Conservation (phyloP, 1,140 invertebrate genomes). For the Drosophila fuyamai region DNA sequence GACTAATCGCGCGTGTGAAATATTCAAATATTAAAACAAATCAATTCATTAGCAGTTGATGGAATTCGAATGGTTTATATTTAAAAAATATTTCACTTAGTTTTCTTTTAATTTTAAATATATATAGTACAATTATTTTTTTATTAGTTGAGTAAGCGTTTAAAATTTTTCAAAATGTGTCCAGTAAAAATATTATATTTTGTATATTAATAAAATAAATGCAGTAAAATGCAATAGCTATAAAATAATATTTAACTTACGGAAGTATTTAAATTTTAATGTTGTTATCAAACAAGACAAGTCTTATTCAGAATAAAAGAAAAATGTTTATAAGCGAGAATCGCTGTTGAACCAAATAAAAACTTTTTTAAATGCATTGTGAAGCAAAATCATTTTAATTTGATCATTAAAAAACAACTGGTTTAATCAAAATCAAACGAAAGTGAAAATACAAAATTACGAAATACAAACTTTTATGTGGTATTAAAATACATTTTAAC, state of each 20-base stretch:
- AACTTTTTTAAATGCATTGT: neutral
- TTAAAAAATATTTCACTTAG: neutral
- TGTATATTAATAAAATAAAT: neutral
- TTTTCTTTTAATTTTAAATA: no score
- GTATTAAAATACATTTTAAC: conserved; percentile 28
- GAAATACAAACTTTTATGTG: conserved; percentile 14
- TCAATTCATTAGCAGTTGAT: no score
- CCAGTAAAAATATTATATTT: no score
- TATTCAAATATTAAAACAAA: neutral
- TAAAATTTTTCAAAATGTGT: no score
- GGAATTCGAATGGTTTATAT: neutral
- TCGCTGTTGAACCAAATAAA: no score
- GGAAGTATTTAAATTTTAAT: neutral
- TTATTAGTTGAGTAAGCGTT: no score
- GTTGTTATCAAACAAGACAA: neutral
- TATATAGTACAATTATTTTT: no score
- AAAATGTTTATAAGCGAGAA: neutral
- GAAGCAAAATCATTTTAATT: conserved; percentile 1
- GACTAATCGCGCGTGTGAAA: conserved; percentile 11
- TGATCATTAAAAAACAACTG: conserved; percentile 12
- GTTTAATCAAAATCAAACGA: conserved; percentile 22
- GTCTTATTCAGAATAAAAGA: neutral
- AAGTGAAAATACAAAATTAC: conserved; percentile 25
- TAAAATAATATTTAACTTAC: neutral
- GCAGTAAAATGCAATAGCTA: neutral